Base-by-base conservation (phyloP, 1,140 invertebrate genomes). In the Drosophila lacteicornis region DNA sequence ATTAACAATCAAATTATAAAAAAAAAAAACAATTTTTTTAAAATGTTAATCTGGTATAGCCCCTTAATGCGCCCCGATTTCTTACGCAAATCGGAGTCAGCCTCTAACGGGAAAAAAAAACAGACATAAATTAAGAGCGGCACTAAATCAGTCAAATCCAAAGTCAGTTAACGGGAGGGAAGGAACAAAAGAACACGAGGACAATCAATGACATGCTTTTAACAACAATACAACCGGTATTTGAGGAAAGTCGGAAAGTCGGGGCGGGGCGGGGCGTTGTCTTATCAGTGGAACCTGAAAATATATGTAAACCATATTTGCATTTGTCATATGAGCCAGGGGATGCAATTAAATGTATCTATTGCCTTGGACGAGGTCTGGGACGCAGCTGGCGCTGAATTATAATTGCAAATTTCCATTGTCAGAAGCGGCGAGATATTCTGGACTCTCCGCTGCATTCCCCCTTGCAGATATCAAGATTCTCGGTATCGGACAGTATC, bases 101-200 rank as follows among this genome's bases (percentile, higher is more conserved):
- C 19, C 19, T 33, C 57, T 38, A 69, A 57, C 51, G 53, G 50
- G 9, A 15, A 13, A 19, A n/a, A 30, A 56, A 17, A 46, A n/a
- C 33, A 22, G 65, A 45, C 62, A 49, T 60, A 71, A 71, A 73
- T 73, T 73, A 51, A 60, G 12, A 42, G 25, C 6, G 11, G 53
- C 55, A 73, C 46, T 73, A 73, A 71, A 73, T 73, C 69, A 73
- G 19, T 42, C 67, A 50, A 73, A 73, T 36, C 38, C 46, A 49
- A 46, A 47, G 58, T 9, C 63, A 46, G 45, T 15, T 30, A 66
- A 30, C 17, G 33, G n/a, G 9, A 22, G 17, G 12, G 9, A n/a
- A 58, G 17, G 25, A 63, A 30, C 33, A 65, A 45, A 66, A 63
- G 19, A 61, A 43, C 15, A 22, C 36, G 65, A 36, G 60, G 60